Evolutionary conservation across 2,888 invertebrate species (phyloP).

Genomic region (Tinea semifulvella): DNA sequence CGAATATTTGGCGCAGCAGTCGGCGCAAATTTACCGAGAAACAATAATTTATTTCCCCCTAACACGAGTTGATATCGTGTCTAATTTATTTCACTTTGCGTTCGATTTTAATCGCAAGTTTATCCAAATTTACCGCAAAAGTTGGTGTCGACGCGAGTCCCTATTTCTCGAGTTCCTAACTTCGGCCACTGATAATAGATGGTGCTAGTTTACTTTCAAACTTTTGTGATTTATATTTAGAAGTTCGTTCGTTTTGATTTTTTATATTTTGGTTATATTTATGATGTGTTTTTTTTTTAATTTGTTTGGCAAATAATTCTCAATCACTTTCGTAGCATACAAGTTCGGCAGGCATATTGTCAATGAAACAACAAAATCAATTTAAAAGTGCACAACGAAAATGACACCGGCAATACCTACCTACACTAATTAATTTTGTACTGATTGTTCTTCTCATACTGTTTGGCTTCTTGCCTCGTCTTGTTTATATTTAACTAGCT

Average conservation of each 20-base stretch:
- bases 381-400: too few relatives aligned
- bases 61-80: conserved; percentile 5
- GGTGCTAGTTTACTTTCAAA: background rate
- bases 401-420: too few relatives aligned
- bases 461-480: too few relatives aligned
- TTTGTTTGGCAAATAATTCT: too few relatives aligned
- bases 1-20: background rate
- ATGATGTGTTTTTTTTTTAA: background rate
- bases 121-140: conserved; percentile 6
- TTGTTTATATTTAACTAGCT: too few relatives aligned
- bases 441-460: too few relatives aligned
- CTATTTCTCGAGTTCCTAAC: background rate
- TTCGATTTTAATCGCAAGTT: conserved; percentile 9
- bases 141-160: background rate
- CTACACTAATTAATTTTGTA: too few relatives aligned
- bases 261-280: background rate
- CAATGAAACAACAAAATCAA: too few relatives aligned
- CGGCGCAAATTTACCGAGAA: background rate
- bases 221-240: too few relatives aligned
- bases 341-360: too few relatives aligned
- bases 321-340: too few relatives aligned
- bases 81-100: conserved; percentile 10
- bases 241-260: too few relatives aligned
- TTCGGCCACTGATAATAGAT: conserved; percentile 2
- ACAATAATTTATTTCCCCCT: conserved; percentile 10